Evolutionary conservation across 2,113 vertebrate genomes (phyloP), one percentile per base, ranked within the genome.

Genomic region (Baryphthengus martii): DNA sequence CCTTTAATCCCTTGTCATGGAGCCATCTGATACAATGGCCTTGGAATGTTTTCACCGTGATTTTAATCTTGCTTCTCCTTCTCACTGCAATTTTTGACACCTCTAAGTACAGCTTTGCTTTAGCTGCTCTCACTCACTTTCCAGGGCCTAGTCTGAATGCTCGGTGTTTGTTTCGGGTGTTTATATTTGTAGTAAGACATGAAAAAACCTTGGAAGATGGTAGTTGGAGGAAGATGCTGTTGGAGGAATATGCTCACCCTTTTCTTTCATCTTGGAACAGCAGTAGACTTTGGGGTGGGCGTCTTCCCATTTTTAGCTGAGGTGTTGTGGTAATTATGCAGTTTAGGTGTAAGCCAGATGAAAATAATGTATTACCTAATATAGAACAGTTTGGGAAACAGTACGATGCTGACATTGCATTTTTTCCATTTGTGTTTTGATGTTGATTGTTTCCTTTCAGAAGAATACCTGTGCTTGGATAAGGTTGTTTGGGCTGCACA

Each of bases 301-400:
- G 39, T 96, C 53, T 76, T 94, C 29, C 91, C 67, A 25, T 89
- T 95, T 87, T 92, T 92, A 91, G 89, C 55, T 70, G 50, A 92
- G 70, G 33, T 91, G 29, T 50, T 79, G 42, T 68, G 71, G 82
- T 88, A 85, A 83, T 96, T 89, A 65, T 59, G 88, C 53, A 24
- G 6, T 58, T 93, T 85, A 88, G 82, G 71, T 90, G 87, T 93
- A 89, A 91, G 78, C 85, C 74, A 67, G 35, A 67, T 84, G 62
- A 93, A 96, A 93, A 96, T 72, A 93, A 13, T 1, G 0, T 33
- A 29, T 72, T 94, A 52, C 95, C 44, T 67, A 92, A 94, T 84
- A 84, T 84, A 96, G 93, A 96, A 80, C 85, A 81, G 76, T 81
- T 52, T 79, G 90, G 85, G 95, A 96, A 94, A 71, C 85, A 92